Evolutionary conservation across 2,888 invertebrate species (phyloP).

Genomic region (Pterobdella sp.): DNA sequence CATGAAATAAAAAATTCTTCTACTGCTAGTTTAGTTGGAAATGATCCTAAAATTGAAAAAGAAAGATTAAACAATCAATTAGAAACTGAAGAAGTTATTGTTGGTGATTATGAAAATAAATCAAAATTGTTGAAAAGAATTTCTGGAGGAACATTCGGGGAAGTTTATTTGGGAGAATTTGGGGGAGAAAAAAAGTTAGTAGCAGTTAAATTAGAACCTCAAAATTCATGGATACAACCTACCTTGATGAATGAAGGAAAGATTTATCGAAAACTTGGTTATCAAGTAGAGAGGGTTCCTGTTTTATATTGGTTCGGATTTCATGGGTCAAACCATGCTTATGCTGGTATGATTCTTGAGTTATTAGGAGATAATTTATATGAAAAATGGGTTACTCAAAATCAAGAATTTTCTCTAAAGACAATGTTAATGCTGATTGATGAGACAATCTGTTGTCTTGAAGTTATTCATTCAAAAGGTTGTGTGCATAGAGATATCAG

Average conservation of each 20-base stretch:
- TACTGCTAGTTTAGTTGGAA: background rate
- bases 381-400: conserved; percentile 29
- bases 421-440: conserved; percentile 33
- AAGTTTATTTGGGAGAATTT: conserved; percentile 33
- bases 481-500: conserved; percentile 89
- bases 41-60: conserved; percentile 23
- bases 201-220: conserved; percentile 36
- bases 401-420: conserved; percentile 31
- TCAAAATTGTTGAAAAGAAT: conserved; percentile 30
- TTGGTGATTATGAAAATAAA: conserved; percentile 33
- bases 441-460: conserved; percentile 47
- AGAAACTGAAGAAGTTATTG: conserved; percentile 20
- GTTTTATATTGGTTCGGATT: conserved; percentile 35
- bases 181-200: conserved; percentile 19
- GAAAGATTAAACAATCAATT: conserved; percentile 13
- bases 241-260: conserved; percentile 35
- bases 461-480: conserved; percentile 89
- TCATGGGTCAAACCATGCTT: conserved; percentile 30
- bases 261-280: conserved; percentile 34
- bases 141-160: conserved; percentile 36
- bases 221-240: conserved; percentile 19
- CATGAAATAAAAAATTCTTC: conserved; percentile 4
- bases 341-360: conserved; percentile 34
- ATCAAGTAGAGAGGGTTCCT: conserved; percentile 33
- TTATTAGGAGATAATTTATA: conserved; percentile 34